These are phyloP conservation scores for Tamias sibiricus DNA, from an alignment of 2,113 vertebrate genomes.

Conservation along the genomic window DNA sequence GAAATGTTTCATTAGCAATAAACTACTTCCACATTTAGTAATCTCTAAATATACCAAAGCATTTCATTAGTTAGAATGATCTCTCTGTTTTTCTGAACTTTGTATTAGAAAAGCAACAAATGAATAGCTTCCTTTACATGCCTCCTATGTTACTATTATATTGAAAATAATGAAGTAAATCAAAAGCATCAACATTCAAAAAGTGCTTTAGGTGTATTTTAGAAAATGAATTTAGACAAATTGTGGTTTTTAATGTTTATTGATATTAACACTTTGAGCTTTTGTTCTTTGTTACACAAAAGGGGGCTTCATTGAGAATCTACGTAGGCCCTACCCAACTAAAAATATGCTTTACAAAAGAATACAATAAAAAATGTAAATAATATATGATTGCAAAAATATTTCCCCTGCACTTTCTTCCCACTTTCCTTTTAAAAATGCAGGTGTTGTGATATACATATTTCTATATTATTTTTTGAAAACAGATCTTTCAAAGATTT, in stretches of 20 bases:
- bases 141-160: not conserved
- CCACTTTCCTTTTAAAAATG: not conserved
- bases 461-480: not conserved
- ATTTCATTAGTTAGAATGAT: slow-evolving; percentile 33
- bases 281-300: slow-evolving; percentile 17
- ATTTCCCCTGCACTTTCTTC: not conserved
- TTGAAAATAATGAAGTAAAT: slow-evolving; percentile 55
- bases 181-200: not conserved
- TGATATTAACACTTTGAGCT: not conserved
- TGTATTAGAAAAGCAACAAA: not conserved
- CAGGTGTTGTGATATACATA: not conserved
- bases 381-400: not conserved
- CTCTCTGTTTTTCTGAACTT: slow-evolving; percentile 8
- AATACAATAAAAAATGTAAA: not conserved
- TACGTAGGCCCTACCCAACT: not conserved
- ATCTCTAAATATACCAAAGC: slow-evolving; percentile 43
- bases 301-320: not conserved
- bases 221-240: slow-evolving; percentile 9
- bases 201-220: not conserved
- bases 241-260: slow-evolving; percentile 13
- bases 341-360: slow-evolving; percentile 40
- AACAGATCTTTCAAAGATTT: not conserved
- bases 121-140: not conserved
- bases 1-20: slow-evolving; percentile 51
- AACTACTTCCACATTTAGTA: not conserved